Evolutionary conservation across 1,140 invertebrate genomes (phyloP), one percentile per base, ranked within the genome.

Genomic region (Drosophila rhopaloa): DNA sequence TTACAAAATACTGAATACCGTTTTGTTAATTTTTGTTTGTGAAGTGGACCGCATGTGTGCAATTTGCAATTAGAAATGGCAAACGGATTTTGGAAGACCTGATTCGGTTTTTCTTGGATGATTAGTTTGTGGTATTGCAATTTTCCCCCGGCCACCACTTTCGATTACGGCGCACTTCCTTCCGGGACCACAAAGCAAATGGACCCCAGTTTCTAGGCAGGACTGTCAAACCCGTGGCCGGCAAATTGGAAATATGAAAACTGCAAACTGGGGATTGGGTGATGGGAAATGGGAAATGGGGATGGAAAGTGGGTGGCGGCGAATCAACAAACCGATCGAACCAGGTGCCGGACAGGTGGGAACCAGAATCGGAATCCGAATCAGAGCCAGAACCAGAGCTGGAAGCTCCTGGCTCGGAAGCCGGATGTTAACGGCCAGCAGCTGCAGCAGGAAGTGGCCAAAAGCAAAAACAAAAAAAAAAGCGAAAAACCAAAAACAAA

Each of bases 191-290:
- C 40, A 65, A 58, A 76, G 47, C 53, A 44, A 66, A 66, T 76
- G 47, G 40, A 59, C 67, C 40, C 60, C 43, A 37, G 41, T 61
- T 44, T 16, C 4, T 24, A 11, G 13, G 35, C 24, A 14, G 58
- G 55, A 38, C 73, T 55, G 66, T 59, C 66, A 79, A 54, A 38
- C 55, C 60, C 44, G 55, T 57, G 68, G 43, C 46, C 50, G 56
- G 53, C 68, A 81, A 82, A 77, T 81, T 81, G 79, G 74, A 76
- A 76, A 81, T 75, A 82, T 78, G 80, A 70, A 78, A 78, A 68
- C 60, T 68, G 79, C 58, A 81, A 81, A 72, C 54, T 44, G 43
- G 54, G 27, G 29, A 8, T 7, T 32, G 5, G 29, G 6, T 6
- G 29, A 32, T 32, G 24, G 24, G 24, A 24, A 24, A 32, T 32